Evolutionary conservation across 35 echinoderm and acorn worm genomes (phyloP), one percentile per base, ranked within the genome.

Genomic region (Patiria miniata): DNA sequence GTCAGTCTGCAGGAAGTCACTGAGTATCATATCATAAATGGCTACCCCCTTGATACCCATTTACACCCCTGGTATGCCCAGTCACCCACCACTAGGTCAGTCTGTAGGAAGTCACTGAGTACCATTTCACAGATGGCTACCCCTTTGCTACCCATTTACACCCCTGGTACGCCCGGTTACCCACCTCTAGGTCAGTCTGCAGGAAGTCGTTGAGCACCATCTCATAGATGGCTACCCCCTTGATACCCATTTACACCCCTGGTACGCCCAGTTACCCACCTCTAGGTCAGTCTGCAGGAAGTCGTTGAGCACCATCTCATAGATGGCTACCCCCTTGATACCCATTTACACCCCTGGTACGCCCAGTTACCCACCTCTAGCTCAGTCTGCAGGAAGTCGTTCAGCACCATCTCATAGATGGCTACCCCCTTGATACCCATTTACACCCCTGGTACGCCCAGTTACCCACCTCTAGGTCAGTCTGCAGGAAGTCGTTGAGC

Each of bases 251-350:
- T n/a, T n/a, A n/a, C n/a, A n/a, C n/a, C 12, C 12, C 22, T 12
- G n/a, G n/a, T n/a, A n/a, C n/a, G n/a, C n/a, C n/a, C n/a, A n/a
- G n/a, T n/a, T n/a, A 52, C 86, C 82, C 37, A 98, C 96, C 92
- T 94, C 81, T 14, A 94, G 59, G 36, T 98, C 96, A 34, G 78
- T 94, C 76, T 89, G 89, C 22, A 98, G 78, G 40, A 84, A 98
- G 29, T 98, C 92, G 87, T 98, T 98, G 36, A 98, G 89, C 17
- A 98, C 90, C 96, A 98, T 98, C 77, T 98, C 92, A 78, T 98
- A 97, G 8, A 94, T 82, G 33, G 88, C 92, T n/a, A n/a, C n/a
- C n/a, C n/a, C n/a, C n/a, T n/a, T n/a, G n/a, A n/a, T n/a, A n/a
- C n/a, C n/a, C n/a, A n/a, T n/a, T n/a, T n/a, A n/a, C n/a, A n/a